A percentile compares a stretch with the other conserved stretches of the same genome.
phyloP scores from a whole-genome alignment of 1,140 invertebrate genomes.

The Aporrectodea caliginosa region DNA sequence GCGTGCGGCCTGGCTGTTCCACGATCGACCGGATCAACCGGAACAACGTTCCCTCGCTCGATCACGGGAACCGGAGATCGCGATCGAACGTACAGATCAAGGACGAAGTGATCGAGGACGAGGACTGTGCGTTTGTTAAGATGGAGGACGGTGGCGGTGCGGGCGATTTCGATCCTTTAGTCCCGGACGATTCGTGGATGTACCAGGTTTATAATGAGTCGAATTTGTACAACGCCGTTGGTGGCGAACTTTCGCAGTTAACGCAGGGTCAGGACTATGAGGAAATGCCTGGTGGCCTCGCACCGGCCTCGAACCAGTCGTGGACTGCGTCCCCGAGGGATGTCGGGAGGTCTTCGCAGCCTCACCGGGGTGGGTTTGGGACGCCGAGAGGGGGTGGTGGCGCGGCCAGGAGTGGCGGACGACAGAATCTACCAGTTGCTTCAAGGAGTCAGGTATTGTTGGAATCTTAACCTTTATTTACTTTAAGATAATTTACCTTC shows the following conservation, averaged over 20 bases:
- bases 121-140: not conserved
- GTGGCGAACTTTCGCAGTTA: not conserved
- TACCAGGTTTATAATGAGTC: not conserved
- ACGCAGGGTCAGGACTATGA: not conserved
- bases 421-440: not conserved
- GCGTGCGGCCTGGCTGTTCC: not conserved
- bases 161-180: not conserved
- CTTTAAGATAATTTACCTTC: too few species aligned
- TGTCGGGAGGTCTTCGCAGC: not conserved
- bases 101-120: not conserved
- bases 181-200: not conserved
- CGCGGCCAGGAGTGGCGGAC: not conserved
- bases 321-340: not conserved
- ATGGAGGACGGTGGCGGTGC: not conserved
- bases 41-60: too few species aligned
- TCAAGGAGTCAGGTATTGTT: not conserved
- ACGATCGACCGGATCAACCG: not conserved
- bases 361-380: not conserved
- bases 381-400: not conserved
- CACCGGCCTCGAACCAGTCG: not conserved
- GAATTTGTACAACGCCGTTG: not conserved
- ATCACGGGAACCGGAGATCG: too few species aligned
- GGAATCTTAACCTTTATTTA: too few species aligned
- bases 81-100: not conserved
- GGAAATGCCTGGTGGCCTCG: not conserved